These are phyloP conservation scores for Desmophyllum pertusum DNA, from an alignment of 92 coral and sea anemone genomes.

Conservation along the genomic window DNA sequence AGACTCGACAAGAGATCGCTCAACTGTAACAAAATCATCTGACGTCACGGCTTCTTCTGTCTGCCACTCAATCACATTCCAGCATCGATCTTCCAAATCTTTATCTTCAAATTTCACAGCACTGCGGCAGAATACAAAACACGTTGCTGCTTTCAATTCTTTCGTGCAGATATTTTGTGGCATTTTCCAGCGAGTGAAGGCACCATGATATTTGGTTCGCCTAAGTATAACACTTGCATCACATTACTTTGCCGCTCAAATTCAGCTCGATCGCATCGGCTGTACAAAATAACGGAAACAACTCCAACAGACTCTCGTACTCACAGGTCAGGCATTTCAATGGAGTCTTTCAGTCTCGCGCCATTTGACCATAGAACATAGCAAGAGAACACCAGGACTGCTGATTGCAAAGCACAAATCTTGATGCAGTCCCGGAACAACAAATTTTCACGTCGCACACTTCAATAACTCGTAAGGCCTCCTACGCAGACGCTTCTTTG, in stretches of 20 bases:
- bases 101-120: conserved; percentile 49
- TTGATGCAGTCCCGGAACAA: conserved; percentile 46
- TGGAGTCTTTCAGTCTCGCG: conserved; percentile 57
- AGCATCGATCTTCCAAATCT: conserved; percentile 43
- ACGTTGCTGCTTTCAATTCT: conserved; percentile 50
- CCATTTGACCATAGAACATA: conserved; percentile 78
- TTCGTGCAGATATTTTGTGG: conserved; percentile 24
- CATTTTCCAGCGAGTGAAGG: conserved; percentile 53
- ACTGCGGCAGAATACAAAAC: conserved; percentile 48
- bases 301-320: conserved; percentile 62
- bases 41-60: conserved; percentile 56
- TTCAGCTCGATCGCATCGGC: conserved; percentile 58
- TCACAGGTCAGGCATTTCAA: conserved; percentile 79
- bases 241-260: conserved; percentile 50
- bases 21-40: conserved; percentile 35
- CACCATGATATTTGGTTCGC: conserved; percentile 68
- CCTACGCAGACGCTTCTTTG: too few relatives aligned
- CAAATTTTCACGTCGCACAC: conserved; percentile 65
- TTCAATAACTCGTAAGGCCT: conserved; percentile 29
- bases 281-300: conserved; percentile 63
- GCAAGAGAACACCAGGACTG: conserved; percentile 80
- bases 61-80: conserved; percentile 52
- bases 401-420: conserved; percentile 64
- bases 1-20: conserved; percentile 11
- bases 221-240: conserved; percentile 55